Evolutionary conservation across 2,113 vertebrate genomes (phyloP).

Genomic region (Strigops habroptila): DNA sequence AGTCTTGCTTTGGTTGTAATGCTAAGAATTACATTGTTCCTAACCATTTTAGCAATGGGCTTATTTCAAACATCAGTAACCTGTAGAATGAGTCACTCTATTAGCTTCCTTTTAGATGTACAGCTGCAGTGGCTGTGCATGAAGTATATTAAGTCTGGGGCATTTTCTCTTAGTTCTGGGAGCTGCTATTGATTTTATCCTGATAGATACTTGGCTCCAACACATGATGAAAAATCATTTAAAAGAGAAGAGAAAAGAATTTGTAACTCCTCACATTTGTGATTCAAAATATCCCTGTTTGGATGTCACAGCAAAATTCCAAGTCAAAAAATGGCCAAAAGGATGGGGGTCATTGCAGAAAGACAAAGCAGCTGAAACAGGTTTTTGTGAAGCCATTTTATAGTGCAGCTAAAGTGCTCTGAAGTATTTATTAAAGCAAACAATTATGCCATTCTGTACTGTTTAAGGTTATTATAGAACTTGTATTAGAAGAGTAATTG

Average conservation of each 20-base stretch:
- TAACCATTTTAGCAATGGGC: not conserved
- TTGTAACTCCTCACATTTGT: constrained; percentile 51
- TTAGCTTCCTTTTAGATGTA: constrained; percentile 37
- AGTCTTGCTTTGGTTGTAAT: not conserved
- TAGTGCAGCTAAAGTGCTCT: not conserved
- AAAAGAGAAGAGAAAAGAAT: constrained; percentile 50
- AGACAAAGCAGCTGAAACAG: constrained; percentile 38
- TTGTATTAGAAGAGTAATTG: constrained; percentile 42
- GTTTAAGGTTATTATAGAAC: constrained; percentile 32
- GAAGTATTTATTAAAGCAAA: constrained; percentile 18
- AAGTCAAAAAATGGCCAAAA: constrained; percentile 14
- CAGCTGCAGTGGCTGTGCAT: not conserved
- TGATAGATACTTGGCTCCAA: constrained; percentile 65
- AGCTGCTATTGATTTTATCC: constrained; percentile 70
- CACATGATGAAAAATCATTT: constrained; percentile 65
- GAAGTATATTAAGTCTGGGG: constrained; percentile 38
- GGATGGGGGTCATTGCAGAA: not conserved
- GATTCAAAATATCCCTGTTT: constrained; percentile 48
- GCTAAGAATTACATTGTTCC: not conserved
- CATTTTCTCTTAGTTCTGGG: constrained; percentile 53
- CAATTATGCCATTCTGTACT: constrained; percentile 11
- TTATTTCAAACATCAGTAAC: constrained; percentile 43
- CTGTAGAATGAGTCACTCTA: not conserved
- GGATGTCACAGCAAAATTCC: constrained; percentile 46
- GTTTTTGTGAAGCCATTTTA: constrained; percentile 55